These are phyloP conservation scores for Eilema depressum DNA, from an alignment of 2,888 invertebrate species.

Conservation along the genomic window DNA sequence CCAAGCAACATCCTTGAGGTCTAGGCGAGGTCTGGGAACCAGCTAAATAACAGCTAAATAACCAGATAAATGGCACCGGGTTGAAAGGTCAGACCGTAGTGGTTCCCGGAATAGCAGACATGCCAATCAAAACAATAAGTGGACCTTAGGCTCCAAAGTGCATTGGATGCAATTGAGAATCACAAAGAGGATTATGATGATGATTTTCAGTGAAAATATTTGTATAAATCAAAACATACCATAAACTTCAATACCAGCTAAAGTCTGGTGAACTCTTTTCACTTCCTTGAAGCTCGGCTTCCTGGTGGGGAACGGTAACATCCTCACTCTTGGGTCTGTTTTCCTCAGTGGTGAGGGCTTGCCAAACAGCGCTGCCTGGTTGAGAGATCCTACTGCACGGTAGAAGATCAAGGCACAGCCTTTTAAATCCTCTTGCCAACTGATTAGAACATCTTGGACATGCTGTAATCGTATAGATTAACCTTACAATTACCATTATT, in stretches of 20 bases:
- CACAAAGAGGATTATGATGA: too few relatives aligned
- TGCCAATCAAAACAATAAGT: too few relatives aligned
- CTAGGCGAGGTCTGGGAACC: too few relatives aligned
- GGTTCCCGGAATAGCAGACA: too few relatives aligned
- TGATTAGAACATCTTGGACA: constrained; percentile 89
- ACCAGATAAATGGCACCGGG: too few relatives aligned
- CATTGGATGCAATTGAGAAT: too few relatives aligned
- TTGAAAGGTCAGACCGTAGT: too few relatives aligned
- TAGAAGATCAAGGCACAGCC: constrained; percentile 91
- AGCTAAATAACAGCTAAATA: too few relatives aligned
- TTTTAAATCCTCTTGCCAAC: constrained; percentile 90
- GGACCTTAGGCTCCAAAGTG: too few relatives aligned
- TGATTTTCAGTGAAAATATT: too few relatives aligned
- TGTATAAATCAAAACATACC: constrained; percentile 75
- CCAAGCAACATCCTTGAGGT: too few relatives aligned
- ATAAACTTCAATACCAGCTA: constrained; percentile 89
- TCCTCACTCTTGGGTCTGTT: constrained; percentile 88
- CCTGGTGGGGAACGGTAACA: constrained; percentile 93
- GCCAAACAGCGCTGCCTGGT: constrained; percentile 92
- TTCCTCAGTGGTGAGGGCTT: constrained; percentile 89
- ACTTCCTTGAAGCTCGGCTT: constrained; percentile 94
- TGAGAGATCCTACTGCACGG: constrained; percentile 91
- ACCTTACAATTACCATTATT: too few relatives aligned
- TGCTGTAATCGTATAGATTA: constrained; percentile 84
- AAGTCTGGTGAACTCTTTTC: constrained; percentile 90